Evolutionary conservation across 2,888 invertebrate species (phyloP).

Genomic region (Rhagonycha fulva): DNA sequence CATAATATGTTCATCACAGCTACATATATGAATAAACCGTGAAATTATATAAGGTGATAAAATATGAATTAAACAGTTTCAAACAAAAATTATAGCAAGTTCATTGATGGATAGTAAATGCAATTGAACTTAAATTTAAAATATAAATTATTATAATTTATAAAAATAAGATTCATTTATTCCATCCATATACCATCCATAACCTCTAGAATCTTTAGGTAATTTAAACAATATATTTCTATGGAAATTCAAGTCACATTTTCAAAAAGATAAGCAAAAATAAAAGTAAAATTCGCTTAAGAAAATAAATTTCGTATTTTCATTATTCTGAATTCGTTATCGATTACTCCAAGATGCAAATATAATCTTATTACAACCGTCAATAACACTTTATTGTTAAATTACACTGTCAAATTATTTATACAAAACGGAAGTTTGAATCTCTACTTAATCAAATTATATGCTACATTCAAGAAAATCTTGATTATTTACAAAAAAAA

Average conservation of each 20-base stretch:
- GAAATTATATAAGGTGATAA: background rate
- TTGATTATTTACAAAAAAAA: background rate
- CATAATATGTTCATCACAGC: background rate
- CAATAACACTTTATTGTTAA: background rate
- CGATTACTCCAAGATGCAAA: background rate
- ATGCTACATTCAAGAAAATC: too few species aligned
- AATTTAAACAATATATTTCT: background rate
- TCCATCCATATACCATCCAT: background rate
- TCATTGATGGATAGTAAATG: background rate
- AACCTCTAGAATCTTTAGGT: background rate
- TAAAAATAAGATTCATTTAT: background rate
- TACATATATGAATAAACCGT: background rate
- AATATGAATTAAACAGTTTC: background rate
- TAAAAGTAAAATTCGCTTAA: background rate
- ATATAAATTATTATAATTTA: background rate
- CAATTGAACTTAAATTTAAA: background rate
- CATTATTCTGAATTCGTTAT: background rate
- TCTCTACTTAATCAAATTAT: background rate
- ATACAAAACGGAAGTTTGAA: background rate
- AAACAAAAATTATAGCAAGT: background rate
- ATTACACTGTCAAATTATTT: background rate
- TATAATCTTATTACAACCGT: background rate
- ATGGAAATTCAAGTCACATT: background rate
- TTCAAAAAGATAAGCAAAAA: background rate
- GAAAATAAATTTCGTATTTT: background rate